A percentile compares a stretch with the other conserved stretches of the same genome.
Conservation (phyloP, 2,113 vertebrate genomes). For the Neogale vison region DNA sequence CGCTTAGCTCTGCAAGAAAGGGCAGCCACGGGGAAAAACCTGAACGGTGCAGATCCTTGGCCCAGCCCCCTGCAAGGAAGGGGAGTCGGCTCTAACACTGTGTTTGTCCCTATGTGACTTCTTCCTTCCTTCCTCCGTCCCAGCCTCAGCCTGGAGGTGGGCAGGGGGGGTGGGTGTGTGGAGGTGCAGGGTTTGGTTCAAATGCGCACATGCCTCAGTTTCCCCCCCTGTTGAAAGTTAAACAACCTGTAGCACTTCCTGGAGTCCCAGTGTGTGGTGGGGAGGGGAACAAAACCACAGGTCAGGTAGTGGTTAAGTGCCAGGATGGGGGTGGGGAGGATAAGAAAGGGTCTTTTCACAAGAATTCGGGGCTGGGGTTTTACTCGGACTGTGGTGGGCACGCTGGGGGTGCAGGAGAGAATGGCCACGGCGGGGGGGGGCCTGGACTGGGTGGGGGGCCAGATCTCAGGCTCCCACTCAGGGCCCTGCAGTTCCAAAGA, state of each 20-base stretch:
- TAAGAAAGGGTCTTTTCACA: fast-evolving
- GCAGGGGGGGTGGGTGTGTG: no score
- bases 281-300: fast-evolving
- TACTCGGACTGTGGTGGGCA: background rate
- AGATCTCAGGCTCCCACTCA: background rate
- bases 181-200: no score
- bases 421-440: fast-evolving
- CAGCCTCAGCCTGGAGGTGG: background rate
- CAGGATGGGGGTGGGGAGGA: fast-evolving
- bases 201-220: background rate
- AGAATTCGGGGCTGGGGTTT: background rate
- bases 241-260: fast-evolving
- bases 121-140: background rate
- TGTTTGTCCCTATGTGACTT: fast-evolving
- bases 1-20: fast-evolving
- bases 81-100: fast-evolving
- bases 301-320: background rate
- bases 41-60: fast-evolving
- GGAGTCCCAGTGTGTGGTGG: background rate
- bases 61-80: background rate
- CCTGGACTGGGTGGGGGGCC: fast-evolving
- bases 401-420: fast-evolving
- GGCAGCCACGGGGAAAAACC: background rate
- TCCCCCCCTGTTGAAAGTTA: fast-evolving
- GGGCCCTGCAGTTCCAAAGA: background rate